Evolutionary conservation across 2,113 vertebrate genomes (phyloP).

Genomic region (Atherinomorus stipes): DNA sequence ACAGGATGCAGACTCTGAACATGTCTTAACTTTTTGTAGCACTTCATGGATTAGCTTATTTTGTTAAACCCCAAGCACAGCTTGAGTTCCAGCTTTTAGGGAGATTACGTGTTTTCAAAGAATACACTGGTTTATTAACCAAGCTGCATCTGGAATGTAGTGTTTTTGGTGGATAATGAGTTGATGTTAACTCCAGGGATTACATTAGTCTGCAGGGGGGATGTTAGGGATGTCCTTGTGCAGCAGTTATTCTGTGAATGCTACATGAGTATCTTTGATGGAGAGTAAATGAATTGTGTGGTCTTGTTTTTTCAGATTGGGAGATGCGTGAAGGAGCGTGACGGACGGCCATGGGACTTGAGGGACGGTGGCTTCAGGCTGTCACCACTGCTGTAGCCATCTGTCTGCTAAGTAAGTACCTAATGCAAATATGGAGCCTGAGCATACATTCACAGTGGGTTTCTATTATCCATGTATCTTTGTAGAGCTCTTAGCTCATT

Average conservation of each 20-base stretch:
- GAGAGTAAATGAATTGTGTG: conserved; percentile 44
- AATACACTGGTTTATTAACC: conserved; percentile 59
- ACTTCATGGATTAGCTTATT: conserved; percentile 44
- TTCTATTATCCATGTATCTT: conserved; percentile 3
- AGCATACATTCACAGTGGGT: conserved; percentile 23
- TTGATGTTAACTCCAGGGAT: conserved; percentile 62
- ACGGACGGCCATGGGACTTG: conserved; percentile 83
- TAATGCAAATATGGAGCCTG: conserved; percentile 37
- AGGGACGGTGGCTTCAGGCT: conserved; percentile 80
- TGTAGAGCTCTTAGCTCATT: not conserved
- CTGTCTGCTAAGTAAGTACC: conserved; percentile 81
- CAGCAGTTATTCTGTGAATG: conserved; percentile 17
- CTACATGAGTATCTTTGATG: conserved; percentile 13
- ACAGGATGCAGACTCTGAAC: conserved; percentile 16
- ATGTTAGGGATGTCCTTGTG: conserved; percentile 40
- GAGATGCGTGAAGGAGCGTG: conserved; percentile 80
- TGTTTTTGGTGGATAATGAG: conserved; percentile 57
- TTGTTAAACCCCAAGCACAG: conserved; percentile 58
- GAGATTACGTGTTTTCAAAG: conserved; percentile 57
- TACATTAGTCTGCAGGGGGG: conserved; percentile 47
- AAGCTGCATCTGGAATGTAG: conserved; percentile 59
- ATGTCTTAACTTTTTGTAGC: conserved; percentile 22
- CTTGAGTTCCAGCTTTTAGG: conserved; percentile 45
- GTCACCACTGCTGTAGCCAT: conserved; percentile 74
- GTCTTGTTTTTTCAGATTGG: conserved; percentile 66